These are phyloP conservation scores for Pimpla rufipes DNA, from an alignment of 2,888 invertebrate species.

Conservation along the genomic window DNA sequence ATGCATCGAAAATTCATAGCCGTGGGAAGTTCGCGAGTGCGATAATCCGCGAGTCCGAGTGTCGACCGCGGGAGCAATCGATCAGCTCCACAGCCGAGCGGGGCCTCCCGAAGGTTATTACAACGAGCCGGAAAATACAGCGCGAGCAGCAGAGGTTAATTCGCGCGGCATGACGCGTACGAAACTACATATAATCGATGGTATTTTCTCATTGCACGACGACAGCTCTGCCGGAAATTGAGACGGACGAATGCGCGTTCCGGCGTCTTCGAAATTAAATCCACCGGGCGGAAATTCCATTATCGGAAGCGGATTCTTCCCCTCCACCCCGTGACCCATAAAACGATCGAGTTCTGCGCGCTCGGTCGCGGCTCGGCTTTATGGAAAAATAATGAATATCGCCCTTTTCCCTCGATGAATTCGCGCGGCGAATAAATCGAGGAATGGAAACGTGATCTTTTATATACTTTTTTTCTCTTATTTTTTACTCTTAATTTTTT, in stretches of 20 bases:
- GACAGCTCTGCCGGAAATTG: background rate
- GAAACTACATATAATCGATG: background rate
- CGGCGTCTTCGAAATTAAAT: background rate
- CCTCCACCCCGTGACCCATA: background rate
- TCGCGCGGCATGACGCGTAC: background rate
- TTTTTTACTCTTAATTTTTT: background rate
- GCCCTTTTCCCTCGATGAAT: too few relatives aligned
- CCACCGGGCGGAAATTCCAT: conserved; percentile 11
- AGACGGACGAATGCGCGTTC: background rate
- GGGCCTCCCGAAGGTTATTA: conserved; percentile 34
- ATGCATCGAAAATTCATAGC: conserved; percentile 46
- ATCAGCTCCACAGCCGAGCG: conserved; percentile 47
- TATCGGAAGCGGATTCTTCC: conserved; percentile 11
- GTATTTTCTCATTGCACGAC: conserved; percentile 13
- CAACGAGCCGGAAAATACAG: conserved; percentile 21
- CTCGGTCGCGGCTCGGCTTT: background rate
- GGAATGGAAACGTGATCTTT: background rate
- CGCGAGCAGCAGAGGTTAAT: conserved; percentile 28
- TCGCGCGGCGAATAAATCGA: background rate
- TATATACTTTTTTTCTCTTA: background rate
- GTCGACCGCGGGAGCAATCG: conserved; percentile 43
- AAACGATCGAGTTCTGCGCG: background rate
- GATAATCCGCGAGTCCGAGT: conserved; percentile 15
- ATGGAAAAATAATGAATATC: background rate
- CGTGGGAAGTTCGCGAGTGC: conserved; percentile 40